Evolutionary conservation across 2,113 vertebrate species (phyloP).

Genomic region (Ginglymostoma cirratum): DNA sequence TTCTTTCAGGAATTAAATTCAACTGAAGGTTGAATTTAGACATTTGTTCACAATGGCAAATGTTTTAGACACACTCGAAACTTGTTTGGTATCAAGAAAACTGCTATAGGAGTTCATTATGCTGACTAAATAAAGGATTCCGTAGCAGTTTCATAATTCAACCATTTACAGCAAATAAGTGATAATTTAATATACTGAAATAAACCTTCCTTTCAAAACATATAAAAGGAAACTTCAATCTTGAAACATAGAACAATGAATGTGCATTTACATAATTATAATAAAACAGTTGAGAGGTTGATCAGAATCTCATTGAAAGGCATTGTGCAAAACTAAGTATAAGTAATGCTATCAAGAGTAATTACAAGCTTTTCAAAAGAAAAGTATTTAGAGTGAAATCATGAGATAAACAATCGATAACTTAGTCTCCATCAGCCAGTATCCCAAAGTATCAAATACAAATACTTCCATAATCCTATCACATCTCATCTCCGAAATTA

Average conservation of each 20-base stretch:
- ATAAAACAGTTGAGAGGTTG: neutral
- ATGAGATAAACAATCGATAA: neutral
- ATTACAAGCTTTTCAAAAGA: neutral
- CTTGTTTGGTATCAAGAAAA: neutral
- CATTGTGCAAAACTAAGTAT: neutral
- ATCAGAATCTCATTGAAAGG: neutral
- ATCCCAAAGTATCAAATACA: neutral
- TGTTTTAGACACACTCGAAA: neutral
- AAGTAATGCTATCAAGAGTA: neutral
- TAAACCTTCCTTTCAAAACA: neutral
- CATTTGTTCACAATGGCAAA: neutral
- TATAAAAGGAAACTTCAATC: neutral
- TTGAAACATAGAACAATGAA: neutral
- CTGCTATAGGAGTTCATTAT: neutral
- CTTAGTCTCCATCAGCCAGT: neutral
- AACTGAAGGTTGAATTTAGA: neutral
- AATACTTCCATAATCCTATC: neutral
- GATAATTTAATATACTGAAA: neutral
- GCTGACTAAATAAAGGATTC: neutral
- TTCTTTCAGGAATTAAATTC: neutral
- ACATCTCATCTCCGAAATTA: neutral
- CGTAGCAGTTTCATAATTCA: neutral
- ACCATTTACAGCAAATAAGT: neutral
- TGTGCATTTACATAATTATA: neutral
- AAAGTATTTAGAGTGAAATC: neutral